Base-by-base conservation (phyloP, 1,140 invertebrate genomes). In the Hesperophylax magnus region DNA sequence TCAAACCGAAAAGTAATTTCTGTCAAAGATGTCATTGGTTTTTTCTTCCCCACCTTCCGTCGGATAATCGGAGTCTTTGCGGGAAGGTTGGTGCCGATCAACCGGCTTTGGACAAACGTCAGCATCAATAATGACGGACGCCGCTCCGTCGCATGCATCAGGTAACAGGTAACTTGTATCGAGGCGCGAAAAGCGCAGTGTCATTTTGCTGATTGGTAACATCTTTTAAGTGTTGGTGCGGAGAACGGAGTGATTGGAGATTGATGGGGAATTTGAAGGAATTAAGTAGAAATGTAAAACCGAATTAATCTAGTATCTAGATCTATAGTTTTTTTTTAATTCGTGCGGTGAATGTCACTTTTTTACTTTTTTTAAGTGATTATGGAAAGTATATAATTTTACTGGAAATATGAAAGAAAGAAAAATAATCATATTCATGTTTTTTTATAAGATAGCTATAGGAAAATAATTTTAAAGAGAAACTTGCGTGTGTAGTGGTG, bases 181-280 rank as follows among this genome's bases (percentile, higher is more conserved):
- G 61, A 4, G 9, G 76, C 22, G 18, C n/a, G 14, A 53, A 65
- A 78, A 67, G 60, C 76, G 82, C 79, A 54, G 27, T 74, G 82
- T 83, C 82, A 83, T 83, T 83, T 83, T 60, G 76, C 78, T 83
- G 82, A 83, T 83, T 83, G 82, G 82, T 83, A 71, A 71, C 27
- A 22, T 34, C 67, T 71, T 39, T 71, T 71, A 71, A 71, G 34
- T 52, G 34, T 18, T 15, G 27, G 27, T 27, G 34, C 22, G 11
- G 63, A 7, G 63, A 34, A 31, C 14, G 5, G 17, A 31, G 27
- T 31, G 27, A 27, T 27, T 8, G 17, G 20, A 58, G 56, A 58
- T 11, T 14, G 39, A 47, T 47, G 39, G 39, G 39, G 39, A 58
- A 22, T 58, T 58, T 18, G 8, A 58, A 58, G 56, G 56, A 2